phyloP scores from a whole-genome alignment of 2,888 invertebrate genomes.

The Netelia inedita region DNA sequence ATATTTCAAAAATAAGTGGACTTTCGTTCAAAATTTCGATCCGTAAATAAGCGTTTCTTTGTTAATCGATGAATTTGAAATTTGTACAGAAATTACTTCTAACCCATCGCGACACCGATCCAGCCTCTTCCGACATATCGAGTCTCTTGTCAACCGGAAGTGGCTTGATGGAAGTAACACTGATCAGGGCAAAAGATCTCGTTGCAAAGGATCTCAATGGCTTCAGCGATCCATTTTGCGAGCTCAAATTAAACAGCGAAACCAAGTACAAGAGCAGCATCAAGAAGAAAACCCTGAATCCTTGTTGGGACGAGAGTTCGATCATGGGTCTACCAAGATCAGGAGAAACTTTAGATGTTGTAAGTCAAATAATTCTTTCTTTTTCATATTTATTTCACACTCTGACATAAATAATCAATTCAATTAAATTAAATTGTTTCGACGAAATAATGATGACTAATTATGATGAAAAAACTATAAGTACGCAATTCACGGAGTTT shows the following conservation, averaged over 20 bases:
- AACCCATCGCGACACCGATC: slow-evolving; percentile 79
- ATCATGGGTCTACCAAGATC: slow-evolving; percentile 85
- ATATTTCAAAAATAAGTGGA: no score
- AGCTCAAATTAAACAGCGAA: slow-evolving; percentile 85
- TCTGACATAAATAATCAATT: background rate
- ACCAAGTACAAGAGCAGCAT: slow-evolving; percentile 86
- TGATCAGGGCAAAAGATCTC: slow-evolving; percentile 85
- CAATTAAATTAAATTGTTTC: background rate
- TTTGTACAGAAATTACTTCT: slow-evolving; percentile 80
- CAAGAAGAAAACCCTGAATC: slow-evolving; percentile 86
- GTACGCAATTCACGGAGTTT: background rate
- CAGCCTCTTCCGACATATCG: slow-evolving; percentile 81
- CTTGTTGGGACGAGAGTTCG: slow-evolving; percentile 86
- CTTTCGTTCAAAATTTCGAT: no score
- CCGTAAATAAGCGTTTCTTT: background rate
- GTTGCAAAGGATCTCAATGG: slow-evolving; percentile 86
- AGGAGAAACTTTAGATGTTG: slow-evolving; percentile 85
- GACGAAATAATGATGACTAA: background rate
- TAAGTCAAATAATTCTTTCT: slow-evolving; percentile 76
- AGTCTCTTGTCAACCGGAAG: slow-evolving; percentile 83
- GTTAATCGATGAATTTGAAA: background rate
- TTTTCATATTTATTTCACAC: background rate
- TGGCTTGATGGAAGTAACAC: slow-evolving; percentile 85
- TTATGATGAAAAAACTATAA: background rate
- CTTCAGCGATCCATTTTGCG: slow-evolving; percentile 87